A percentile compares a stretch with the other conserved stretches of the same genome.
phyloP scores from a whole-genome alignment of 2,797 vertebrate genomes.

The Sylvilagus floridanus region DNA sequence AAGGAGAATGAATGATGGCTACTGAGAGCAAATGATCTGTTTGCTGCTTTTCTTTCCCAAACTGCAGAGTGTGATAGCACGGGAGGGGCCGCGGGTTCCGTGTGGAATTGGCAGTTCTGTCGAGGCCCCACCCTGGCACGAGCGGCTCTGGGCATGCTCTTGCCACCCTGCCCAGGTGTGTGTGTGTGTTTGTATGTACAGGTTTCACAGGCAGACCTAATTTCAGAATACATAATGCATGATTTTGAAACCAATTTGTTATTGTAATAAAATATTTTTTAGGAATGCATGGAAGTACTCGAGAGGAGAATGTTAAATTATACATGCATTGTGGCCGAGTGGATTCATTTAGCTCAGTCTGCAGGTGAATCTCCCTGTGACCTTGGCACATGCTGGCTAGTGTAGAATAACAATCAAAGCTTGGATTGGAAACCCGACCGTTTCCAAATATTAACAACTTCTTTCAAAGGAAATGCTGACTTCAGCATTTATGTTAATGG shows the following conservation, averaged over 20 bases:
- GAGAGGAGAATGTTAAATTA: slow-evolving; percentile 91
- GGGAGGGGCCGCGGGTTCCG: slow-evolving; percentile 75
- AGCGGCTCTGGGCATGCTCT: slow-evolving; percentile 38
- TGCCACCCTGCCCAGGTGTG: slow-evolving; percentile 73
- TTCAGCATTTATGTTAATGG: slow-evolving; percentile 91
- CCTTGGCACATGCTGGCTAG: slow-evolving; percentile 89
- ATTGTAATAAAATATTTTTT: slow-evolving; percentile 92
- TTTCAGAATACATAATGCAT: slow-evolving; percentile 92
- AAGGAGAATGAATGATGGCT: slow-evolving; percentile 23
- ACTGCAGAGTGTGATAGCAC: slow-evolving; percentile 82
- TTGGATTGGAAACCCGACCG: slow-evolving; percentile 87
- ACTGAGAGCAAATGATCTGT: slow-evolving; percentile 75
- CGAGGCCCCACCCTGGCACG: slow-evolving; percentile 70
- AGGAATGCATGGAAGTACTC: slow-evolving; percentile 88
- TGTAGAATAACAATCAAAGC: slow-evolving; percentile 90
- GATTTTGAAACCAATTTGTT: slow-evolving; percentile 92
- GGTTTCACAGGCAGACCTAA: slow-evolving; percentile 89
- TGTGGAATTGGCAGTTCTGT: slow-evolving; percentile 80
- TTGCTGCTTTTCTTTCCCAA: slow-evolving; percentile 82
- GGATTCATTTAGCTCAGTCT: slow-evolving; percentile 89
- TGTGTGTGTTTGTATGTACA: slow-evolving; percentile 85
- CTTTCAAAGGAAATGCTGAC: slow-evolving; percentile 91
- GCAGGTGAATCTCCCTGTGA: slow-evolving; percentile 90
- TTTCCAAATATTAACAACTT: slow-evolving; percentile 92
- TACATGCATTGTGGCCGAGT: slow-evolving; percentile 90